These are phyloP conservation scores for Anser brachyrhynchus DNA, from an alignment of 2,113 vertebrate species.

Conservation along the genomic window DNA sequence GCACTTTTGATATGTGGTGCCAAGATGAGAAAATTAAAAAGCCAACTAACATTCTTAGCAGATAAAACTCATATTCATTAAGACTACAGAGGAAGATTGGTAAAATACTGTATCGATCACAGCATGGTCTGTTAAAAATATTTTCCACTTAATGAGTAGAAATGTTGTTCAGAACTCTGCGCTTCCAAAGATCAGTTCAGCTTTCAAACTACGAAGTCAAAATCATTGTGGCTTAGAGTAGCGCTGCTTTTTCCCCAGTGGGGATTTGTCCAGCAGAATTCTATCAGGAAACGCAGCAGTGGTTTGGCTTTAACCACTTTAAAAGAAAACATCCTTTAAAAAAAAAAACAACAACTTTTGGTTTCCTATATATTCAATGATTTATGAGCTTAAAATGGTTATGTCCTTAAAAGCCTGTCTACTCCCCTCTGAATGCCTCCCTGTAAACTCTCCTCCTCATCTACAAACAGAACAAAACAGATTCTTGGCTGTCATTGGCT, in stretches of 20 bases:
- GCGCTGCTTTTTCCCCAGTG: background rate
- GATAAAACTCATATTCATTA: background rate
- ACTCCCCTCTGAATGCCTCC: background rate
- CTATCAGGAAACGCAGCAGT: background rate
- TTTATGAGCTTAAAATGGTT: background rate
- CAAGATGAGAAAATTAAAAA: background rate
- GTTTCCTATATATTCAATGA: background rate
- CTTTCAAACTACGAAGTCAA: background rate
- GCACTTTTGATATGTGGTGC: background rate
- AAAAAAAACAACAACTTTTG: background rate
- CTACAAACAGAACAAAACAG: background rate
- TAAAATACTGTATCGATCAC: background rate
- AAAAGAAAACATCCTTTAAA: background rate
- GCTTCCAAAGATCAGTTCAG: background rate
- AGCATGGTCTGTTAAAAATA: background rate
- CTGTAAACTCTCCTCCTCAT: background rate
- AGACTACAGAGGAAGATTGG: background rate
- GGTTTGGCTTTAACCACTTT: background rate
- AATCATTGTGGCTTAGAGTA: background rate
- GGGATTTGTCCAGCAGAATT: background rate
- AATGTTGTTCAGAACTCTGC: background rate
- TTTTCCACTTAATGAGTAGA: background rate
- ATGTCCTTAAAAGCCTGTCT: background rate
- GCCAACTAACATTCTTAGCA: background rate
- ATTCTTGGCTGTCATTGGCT: background rate